Evolutionary conservation across 1,140 invertebrate species (phyloP).

Genomic region (Anastatus disparis): DNA sequence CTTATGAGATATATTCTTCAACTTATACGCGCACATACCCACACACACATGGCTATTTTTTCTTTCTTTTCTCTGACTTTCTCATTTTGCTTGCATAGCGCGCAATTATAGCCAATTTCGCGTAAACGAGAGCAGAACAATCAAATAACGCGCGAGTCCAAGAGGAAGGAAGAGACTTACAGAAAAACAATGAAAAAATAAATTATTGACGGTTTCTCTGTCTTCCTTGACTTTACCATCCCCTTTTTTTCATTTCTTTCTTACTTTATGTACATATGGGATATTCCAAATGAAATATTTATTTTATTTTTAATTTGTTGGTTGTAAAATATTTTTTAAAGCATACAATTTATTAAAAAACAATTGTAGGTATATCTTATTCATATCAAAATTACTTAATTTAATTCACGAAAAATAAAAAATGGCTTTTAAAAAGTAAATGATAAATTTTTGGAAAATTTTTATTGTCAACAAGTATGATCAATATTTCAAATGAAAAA

Average conservation of each 20-base stretch:
- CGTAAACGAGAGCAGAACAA: constrained; percentile 54
- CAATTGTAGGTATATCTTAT: no score
- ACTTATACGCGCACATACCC: constrained; percentile 23
- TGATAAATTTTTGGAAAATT: no score
- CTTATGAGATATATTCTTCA: no score
- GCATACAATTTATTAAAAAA: no score
- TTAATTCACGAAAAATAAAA: no score
- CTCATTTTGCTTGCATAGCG: constrained; percentile 37
- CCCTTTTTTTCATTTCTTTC: constrained; percentile 4
- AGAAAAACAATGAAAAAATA: constrained; percentile 10
- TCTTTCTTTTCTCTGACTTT: background rate
- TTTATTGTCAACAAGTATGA: no score
- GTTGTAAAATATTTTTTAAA: no score
- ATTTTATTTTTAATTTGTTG: no score
- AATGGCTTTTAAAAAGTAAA: no score
- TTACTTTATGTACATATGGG: background rate
- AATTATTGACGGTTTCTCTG: constrained; percentile 33
- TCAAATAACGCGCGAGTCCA: constrained; percentile 43
- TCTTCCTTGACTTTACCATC: constrained; percentile 1
- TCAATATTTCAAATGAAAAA: no score
- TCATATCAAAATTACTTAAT: no score
- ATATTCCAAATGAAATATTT: background rate
- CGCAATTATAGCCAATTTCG: constrained; percentile 57
- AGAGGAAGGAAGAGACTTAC: constrained; percentile 10
- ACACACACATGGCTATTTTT: background rate